Base-by-base conservation (phyloP, 2,888 invertebrate genomes). In the Cosmorhoe ocellata region DNA sequence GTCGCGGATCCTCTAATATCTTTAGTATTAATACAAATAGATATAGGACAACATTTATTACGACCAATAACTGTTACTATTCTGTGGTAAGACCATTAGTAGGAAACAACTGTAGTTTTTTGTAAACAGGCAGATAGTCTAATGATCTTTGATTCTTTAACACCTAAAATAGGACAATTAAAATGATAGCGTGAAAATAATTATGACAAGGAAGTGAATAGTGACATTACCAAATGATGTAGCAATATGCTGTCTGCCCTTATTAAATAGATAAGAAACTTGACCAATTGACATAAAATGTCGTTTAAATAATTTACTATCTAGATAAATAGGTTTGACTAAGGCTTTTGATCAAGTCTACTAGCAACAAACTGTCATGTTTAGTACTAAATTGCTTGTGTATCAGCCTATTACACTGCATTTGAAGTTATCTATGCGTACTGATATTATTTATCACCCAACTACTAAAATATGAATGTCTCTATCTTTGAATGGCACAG, bases 151-250 rank as follows among this genome's bases (percentile, higher is more conserved):
- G 41, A 48, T 45, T 39, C 52, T 52, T 12, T 28, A 50, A 54
- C 61, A 58, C 56, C 53, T 58, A 58, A 61, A 57, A 48, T 61
- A 56, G 59, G 57, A 42, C 59, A 61, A 51, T 58, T 52, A 61
- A 52, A 44, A 41, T 41, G 56, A 56, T 61, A 61, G 43, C 26
- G 36, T 37, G 36, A 38, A 50, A 48, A 42, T 47, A 52, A 37
- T 33, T 34, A 27, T 28, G 11, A 54, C 39, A 28, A 51, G 47
- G 52, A 55, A 58, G 43, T 32, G 36, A 33, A 14, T 7, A 24
- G 24, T 7, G 12, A 39, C 37, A 55, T 58, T 52, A 51, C 54
- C 33, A 52, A 58, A 61, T 40, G 38, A 27, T 53, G 40, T 12
- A 27, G 40, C 44, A 39, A 58, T 54, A 49, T 41, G 11, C 11